Percentiles rank a stretch among this genome's conserved stretches.
phyloP scores from a whole-genome alignment of 2,113 vertebrate species.

The Callipepla squamata region DNA sequence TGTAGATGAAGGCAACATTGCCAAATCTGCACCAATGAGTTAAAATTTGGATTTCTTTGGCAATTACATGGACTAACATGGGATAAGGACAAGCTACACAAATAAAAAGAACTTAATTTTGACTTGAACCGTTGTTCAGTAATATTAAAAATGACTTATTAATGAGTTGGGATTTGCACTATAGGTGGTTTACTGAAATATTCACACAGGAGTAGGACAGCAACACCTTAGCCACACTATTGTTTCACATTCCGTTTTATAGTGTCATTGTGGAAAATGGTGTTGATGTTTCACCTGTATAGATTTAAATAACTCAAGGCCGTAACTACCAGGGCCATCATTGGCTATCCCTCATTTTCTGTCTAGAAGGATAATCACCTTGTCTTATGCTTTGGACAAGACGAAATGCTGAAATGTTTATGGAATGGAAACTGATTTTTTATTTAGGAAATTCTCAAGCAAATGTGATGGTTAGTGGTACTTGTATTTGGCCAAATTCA shows the following conservation, averaged over 20 bases:
- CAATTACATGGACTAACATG: neutral
- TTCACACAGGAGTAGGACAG: neutral
- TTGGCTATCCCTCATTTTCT: neutral
- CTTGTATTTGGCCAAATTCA: neutral
- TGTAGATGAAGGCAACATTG: neutral
- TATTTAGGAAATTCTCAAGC: neutral
- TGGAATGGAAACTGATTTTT: neutral
- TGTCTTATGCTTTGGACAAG: neutral
- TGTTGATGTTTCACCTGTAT: neutral
- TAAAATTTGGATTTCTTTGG: neutral
- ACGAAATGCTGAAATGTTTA: neutral
- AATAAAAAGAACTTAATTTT: neutral
- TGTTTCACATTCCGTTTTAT: constrained; percentile 1
- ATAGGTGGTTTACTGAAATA: neutral
- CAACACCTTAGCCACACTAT: neutral
- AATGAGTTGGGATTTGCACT: neutral
- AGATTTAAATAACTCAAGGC: neutral
- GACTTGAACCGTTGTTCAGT: neutral
- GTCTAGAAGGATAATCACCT: neutral
- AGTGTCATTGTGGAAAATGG: neutral
- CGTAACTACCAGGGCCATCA: neutral
- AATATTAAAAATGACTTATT: neutral
- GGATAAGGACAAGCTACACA: neutral
- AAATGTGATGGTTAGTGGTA: neutral
- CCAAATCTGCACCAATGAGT: neutral